phyloP scores from a whole-genome alignment of 1,140 invertebrate species.

The Ostrea denselamellosa region DNA sequence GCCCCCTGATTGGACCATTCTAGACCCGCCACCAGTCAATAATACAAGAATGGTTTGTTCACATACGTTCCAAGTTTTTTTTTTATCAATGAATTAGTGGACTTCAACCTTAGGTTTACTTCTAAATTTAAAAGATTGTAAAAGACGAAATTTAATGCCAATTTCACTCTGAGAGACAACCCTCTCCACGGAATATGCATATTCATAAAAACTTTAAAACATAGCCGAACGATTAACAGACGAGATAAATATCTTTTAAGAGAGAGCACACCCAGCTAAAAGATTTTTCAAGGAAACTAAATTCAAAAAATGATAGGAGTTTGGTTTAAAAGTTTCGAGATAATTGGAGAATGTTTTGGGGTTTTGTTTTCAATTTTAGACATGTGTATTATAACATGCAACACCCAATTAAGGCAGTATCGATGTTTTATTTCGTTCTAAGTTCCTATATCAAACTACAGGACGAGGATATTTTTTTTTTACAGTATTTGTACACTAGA shows the following conservation, averaged over 20 bases:
- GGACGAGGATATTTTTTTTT: not conserved
- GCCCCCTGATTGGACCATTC: not conserved
- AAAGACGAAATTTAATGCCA: not conserved
- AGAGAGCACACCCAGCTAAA: not conserved
- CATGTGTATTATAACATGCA: not conserved
- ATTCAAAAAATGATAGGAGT: too few species aligned
- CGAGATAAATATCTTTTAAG: not conserved
- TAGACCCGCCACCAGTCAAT: not conserved
- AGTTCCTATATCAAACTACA: not conserved
- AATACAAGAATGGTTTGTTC: not conserved
- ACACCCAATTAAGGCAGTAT: not conserved
- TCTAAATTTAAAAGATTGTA: slow-evolving; percentile 11
- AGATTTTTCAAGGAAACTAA: not conserved
- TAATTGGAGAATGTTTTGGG: too few species aligned
- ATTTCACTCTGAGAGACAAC: not conserved
- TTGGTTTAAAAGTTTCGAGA: too few species aligned
- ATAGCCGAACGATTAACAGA: slow-evolving; percentile 7
- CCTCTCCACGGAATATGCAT: not conserved
- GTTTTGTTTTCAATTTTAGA: not conserved
- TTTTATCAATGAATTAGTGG: slow-evolving; percentile 21
- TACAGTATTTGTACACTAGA: not conserved
- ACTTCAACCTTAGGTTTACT: not conserved
- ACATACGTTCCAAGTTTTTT: slow-evolving; percentile 26
- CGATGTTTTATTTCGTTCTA: not conserved
- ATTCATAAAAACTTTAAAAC: slow-evolving; percentile 37